These are phyloP conservation scores for Taxidea taxus DNA, from an alignment of 2,113 vertebrate genomes.

Conservation along the genomic window DNA sequence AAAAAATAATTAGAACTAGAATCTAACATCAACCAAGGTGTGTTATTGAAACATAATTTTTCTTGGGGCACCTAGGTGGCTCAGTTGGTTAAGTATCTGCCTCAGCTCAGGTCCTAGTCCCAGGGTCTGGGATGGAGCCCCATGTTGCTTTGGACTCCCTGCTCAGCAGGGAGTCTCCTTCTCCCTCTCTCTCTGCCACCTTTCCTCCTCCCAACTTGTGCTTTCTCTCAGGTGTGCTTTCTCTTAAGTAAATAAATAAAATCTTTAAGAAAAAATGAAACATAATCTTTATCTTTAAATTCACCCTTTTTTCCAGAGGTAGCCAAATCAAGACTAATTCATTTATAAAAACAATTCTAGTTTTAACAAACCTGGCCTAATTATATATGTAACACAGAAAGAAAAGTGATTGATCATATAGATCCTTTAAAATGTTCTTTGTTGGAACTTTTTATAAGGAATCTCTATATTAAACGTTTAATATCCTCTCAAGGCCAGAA, in stretches of 20 bases:
- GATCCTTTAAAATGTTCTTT: not conserved
- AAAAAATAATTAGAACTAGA: not conserved
- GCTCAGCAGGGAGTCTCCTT: not conserved
- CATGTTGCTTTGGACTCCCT: not conserved
- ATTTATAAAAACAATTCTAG: not conserved
- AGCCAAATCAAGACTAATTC: not conserved
- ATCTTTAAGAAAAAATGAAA: not conserved
- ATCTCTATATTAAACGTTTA: not conserved
- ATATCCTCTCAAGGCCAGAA: not conserved
- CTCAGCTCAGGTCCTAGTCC: not conserved
- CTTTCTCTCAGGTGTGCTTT: not conserved
- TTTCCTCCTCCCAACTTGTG: not conserved
- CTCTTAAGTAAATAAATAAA: not conserved
- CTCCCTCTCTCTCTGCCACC: not conserved
- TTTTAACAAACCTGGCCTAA: not conserved
- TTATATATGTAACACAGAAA: not conserved
- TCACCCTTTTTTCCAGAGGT: not conserved
- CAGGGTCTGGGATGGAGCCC: not conserved
- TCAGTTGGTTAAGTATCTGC: not conserved
- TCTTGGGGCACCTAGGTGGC: not conserved
- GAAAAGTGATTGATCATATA: not conserved
- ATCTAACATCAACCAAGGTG: not conserved
- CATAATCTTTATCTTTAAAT: not conserved
- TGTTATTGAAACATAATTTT: not conserved
- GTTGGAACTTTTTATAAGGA: not conserved